Conservation (phyloP, 2,888 invertebrate genomes). For the Phasia obesa region DNA sequence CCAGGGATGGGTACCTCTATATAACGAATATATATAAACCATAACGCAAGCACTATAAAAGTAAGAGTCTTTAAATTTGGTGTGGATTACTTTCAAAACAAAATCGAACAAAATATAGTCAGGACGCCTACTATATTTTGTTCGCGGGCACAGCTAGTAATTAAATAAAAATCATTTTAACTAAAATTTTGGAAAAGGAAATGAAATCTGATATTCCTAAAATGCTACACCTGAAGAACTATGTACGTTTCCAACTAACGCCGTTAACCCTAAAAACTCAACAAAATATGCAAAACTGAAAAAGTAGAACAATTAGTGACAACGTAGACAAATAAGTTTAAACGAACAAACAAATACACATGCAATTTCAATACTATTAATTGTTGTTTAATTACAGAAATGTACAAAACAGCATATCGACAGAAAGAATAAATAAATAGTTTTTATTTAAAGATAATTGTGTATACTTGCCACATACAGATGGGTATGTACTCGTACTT, state of each 20-base stretch:
- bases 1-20: no score
- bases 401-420: slow-evolving; percentile 30
- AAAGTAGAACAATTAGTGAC: slow-evolving; percentile 21
- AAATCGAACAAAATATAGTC: no score
- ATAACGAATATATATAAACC: no score
- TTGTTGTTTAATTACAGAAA: slow-evolving; percentile 69
- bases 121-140: no score
- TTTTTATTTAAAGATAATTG: slow-evolving; percentile 45
- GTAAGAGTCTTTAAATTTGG: no score
- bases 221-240: not conserved
- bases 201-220: not conserved
- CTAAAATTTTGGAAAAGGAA: no score
- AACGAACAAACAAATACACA: not conserved
- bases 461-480: slow-evolving; percentile 35
- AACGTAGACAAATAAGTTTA: slow-evolving; percentile 14
- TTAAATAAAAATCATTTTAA: no score
- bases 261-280: slow-evolving; percentile 4
- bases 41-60: no score
- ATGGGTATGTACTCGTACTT: no score
- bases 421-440: slow-evolving; percentile 38
- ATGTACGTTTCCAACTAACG: not conserved
- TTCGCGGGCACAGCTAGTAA: no score
- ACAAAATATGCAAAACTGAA: slow-evolving; percentile 17
- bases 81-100: no score
- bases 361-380: slow-evolving; percentile 62